Evolutionary conservation across 2,797 vertebrate genomes (phyloP).

Genomic region (Hylomyscus alleni): DNA sequence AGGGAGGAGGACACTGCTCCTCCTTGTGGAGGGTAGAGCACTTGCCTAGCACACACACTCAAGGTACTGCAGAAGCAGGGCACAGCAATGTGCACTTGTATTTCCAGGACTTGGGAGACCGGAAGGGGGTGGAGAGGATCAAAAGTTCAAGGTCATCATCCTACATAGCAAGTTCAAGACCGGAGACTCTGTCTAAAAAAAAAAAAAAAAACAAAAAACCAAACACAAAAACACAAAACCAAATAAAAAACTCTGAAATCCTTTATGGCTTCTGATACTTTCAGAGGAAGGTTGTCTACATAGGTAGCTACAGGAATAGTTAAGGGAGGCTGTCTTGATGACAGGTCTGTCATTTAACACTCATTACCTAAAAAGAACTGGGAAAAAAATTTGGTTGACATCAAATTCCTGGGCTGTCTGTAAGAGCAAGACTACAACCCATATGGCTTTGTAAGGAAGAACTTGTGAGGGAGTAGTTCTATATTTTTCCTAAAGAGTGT

Average conservation of each 20-base stretch:
- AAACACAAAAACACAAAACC: not conserved
- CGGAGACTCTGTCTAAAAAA: not conserved
- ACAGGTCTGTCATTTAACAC: not conserved
- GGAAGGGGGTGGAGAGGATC: too few species aligned
- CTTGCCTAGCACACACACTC: not conserved
- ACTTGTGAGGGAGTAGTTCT: not conserved
- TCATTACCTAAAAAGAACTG: not conserved
- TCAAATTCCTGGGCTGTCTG: not conserved
- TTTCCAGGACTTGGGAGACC: not conserved
- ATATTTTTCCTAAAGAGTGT: not conserved
- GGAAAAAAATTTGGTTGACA: not conserved
- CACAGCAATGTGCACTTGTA: not conserved
- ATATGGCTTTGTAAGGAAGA: conserved; percentile 12
- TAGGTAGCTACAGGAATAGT: not conserved
- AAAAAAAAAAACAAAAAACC: not conserved
- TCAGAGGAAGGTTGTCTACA: not conserved
- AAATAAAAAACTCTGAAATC: not conserved
- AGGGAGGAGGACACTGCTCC: not conserved
- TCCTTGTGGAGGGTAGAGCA: not conserved
- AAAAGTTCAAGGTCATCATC: not conserved
- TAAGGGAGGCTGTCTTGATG: not conserved
- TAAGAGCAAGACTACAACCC: not conserved
- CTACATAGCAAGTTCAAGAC: not conserved
- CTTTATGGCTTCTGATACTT: not conserved
- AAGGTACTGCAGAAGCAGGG: too few species aligned